Evolutionary conservation across 2,888 invertebrate genomes (phyloP).

Genomic region (Chloromyia formosa): DNA sequence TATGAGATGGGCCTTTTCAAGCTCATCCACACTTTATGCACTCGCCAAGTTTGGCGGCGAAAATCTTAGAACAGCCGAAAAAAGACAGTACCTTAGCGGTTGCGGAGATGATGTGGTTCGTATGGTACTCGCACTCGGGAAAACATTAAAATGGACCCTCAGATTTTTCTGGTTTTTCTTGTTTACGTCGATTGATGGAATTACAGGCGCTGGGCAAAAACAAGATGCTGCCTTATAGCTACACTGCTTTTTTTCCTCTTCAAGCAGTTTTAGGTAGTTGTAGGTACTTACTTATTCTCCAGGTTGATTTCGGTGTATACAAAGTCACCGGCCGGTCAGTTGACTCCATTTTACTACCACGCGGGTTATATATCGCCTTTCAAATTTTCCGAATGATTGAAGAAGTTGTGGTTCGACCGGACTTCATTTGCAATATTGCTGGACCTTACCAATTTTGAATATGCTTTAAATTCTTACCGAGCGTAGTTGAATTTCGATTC

Average conservation of each 20-base stretch:
- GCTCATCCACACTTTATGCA: too few relatives aligned
- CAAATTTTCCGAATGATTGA: constrained; percentile 21
- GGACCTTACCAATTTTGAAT: constrained; percentile 20
- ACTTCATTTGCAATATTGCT: background rate
- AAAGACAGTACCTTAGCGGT: background rate
- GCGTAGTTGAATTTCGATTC: too few relatives aligned
- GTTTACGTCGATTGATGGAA: constrained; percentile 32
- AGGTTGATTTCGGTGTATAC: background rate
- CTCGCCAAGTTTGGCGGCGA: background rate
- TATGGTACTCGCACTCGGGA: background rate
- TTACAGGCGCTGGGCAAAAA: constrained; percentile 21
- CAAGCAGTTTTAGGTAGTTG: background rate
- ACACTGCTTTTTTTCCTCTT: constrained; percentile 20
- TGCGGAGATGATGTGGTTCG: too few relatives aligned
- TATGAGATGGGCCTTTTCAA: too few relatives aligned
- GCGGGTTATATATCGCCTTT: constrained; percentile 14
- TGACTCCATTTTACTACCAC: background rate
- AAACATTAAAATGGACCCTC: constrained; percentile 24
- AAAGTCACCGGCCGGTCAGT: constrained; percentile 9
- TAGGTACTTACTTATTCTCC: background rate
- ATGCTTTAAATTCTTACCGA: constrained; percentile 7
- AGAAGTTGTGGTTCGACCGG: constrained; percentile 6
- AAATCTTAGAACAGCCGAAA: constrained; percentile 1
- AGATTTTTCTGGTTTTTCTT: constrained; percentile 41
- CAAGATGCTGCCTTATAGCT: constrained; percentile 19